These are phyloP conservation scores for Onthophagus taurus DNA, from an alignment of 1,140 invertebrate species.

Conservation along the genomic window DNA sequence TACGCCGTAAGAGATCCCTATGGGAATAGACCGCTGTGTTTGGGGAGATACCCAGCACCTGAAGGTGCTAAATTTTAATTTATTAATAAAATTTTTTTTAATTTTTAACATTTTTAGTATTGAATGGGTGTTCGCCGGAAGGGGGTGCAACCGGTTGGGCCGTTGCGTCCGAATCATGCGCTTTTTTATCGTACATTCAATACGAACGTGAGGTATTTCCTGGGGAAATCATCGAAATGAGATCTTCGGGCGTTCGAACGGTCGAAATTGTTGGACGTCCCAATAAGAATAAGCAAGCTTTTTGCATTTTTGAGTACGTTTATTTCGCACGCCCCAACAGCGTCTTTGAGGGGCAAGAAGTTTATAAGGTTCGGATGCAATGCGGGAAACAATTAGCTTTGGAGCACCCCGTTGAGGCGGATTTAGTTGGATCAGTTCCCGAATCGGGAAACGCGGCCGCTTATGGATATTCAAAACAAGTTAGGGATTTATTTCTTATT, in stretches of 20 bases:
- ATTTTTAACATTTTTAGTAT: slow-evolving; percentile 19
- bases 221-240: slow-evolving; percentile 92
- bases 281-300: slow-evolving; percentile 61
- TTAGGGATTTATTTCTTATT: slow-evolving; percentile 32
- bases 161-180: slow-evolving; percentile 93
- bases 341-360: slow-evolving; percentile 89
- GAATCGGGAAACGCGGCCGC: slow-evolving; percentile 95
- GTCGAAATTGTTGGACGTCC: slow-evolving; percentile 74
- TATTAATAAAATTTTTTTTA: not conserved
- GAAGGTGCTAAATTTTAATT: slow-evolving; percentile 2
- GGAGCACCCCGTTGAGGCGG: slow-evolving; percentile 82
- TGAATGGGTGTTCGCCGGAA: slow-evolving; percentile 23
- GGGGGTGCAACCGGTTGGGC: slow-evolving; percentile 74
- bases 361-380: slow-evolving; percentile 86
- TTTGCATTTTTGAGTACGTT: slow-evolving; percentile 99
- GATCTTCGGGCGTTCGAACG: slow-evolving; percentile 70
- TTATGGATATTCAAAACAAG: slow-evolving; percentile 80
- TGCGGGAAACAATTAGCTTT: slow-evolving; percentile 84
- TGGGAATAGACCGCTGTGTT: slow-evolving; percentile 88
- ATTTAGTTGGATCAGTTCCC: slow-evolving; percentile 92
- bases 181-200: slow-evolving; percentile 83
- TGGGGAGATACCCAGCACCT: slow-evolving; percentile 78
- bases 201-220: slow-evolving; percentile 79
- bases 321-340: slow-evolving; percentile 94
- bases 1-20: slow-evolving; percentile 93